Evolutionary conservation across 2,797 vertebrate genomes (phyloP), one percentile per base, ranked within the genome.

Genomic region (Iguana delicatissima): DNA sequence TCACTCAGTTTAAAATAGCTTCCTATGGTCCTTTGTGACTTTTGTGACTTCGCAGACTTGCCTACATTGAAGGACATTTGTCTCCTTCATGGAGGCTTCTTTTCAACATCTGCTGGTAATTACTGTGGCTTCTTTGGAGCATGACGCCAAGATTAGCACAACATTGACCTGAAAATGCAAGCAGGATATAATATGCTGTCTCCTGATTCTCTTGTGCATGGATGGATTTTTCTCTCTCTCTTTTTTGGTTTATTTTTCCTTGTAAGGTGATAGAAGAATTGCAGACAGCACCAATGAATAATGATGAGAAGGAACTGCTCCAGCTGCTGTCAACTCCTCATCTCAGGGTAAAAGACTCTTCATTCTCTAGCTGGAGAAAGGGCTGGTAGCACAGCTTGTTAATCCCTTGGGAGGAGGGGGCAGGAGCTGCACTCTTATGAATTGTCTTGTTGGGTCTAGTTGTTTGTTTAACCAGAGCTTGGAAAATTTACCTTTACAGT

Each of bases 231-330:
- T 90, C 84, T 72, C 1, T 42, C 89, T 46, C 42, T 46, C 42
- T 46, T 81, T 52, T 20, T 1, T 85, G 80, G 59, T 82, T 24
- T 10, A n/a, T 91, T 72, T 80, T 88, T 93, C 12, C 92, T 89
- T 93, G 91, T 14, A 96, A 99, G 99, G 97, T 99, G 92, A 98
- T 98, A 89, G 99, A 99, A 89, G 98, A 99, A 94, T 96, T 99
- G 92, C 98, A 99, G 96, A 98, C 97, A 0, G 96, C 98, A 69
- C 96, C 97, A 0, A 97, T 98, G 95, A 98, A 97, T 92, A 96
- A 97, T 0, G 98, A 99, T 0, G 98, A 99, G 94, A 97, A 97
- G 91, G 99, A 99, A 88, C 97, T 99, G 73, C 97, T 99, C 32
- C 98, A 98, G 92, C 97, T 99, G 95, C 96, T 99, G 95, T 98